Evolutionary conservation across 1,140 invertebrate species (phyloP).

Genomic region (Aphelinus certus): DNA sequence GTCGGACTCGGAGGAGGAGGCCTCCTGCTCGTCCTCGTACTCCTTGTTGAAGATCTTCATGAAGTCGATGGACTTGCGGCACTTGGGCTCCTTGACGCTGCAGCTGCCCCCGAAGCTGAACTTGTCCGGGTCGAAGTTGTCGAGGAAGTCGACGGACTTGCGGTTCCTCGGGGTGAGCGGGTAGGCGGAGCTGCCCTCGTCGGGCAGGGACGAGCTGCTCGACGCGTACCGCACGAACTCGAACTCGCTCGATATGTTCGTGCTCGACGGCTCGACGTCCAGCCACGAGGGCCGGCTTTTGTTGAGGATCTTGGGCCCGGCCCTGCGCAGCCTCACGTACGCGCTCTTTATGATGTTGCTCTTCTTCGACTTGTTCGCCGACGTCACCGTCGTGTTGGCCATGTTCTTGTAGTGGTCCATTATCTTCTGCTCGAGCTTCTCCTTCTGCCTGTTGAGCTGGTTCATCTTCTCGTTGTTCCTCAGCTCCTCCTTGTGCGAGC

Average conservation of each 20-base stretch:
- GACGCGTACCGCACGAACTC: conserved; percentile 1
- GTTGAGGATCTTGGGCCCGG: conserved; percentile 10
- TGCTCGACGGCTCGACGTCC: background rate
- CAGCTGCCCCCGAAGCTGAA: background rate
- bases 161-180: background rate
- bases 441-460: conserved; percentile 17
- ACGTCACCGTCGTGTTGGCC: background rate
- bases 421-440: conserved; percentile 35
- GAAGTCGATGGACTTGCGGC: conserved; percentile 1
- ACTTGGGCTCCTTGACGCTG: too few species aligned
- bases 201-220: background rate
- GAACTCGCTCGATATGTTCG: conserved; percentile 10
- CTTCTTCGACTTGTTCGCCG: background rate
- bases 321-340: conserved; percentile 5
- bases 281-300: background rate
- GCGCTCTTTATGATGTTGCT: conserved; percentile 24
- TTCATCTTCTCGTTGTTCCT: conserved; percentile 17
- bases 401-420: conserved; percentile 23
- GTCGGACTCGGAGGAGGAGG: background rate
- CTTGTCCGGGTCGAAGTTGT: background rate
- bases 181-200: too few species aligned
- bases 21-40: background rate
- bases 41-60: background rate
- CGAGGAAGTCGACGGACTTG: conserved; percentile 17
- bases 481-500: conserved; percentile 26